A percentile compares a stretch with the other conserved stretches of the same genome.
Conservation (phyloP, 1,140 invertebrate genomes). For the Pogonomyrmex californicus region DNA sequence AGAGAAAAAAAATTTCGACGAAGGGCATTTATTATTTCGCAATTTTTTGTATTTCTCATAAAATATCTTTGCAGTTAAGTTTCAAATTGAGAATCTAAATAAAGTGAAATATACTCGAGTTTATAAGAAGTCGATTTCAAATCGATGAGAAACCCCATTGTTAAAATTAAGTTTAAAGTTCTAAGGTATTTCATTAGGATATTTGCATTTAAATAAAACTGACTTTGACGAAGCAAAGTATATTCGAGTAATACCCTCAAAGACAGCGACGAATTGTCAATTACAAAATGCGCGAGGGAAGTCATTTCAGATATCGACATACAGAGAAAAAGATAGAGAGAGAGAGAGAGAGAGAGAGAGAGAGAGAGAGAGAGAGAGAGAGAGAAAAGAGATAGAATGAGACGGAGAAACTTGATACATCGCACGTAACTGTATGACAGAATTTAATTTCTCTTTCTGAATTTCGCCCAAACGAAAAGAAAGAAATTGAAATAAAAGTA, state of each 20-base stretch:
- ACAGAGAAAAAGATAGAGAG: background rate
- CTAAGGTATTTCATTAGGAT: too few species aligned
- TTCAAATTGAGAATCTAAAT: background rate
- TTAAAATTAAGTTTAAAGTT: background rate
- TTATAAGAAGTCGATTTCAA: background rate
- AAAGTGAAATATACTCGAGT: background rate
- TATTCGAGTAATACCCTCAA: slow-evolving; percentile 23
- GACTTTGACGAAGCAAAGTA: slow-evolving; percentile 10
- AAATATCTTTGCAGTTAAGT: background rate
- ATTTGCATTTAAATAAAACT: slow-evolving; percentile 24
- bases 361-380: slow-evolving; percentile 15
- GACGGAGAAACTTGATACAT: slow-evolving; percentile 10
- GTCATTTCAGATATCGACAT: slow-evolving; percentile 20
- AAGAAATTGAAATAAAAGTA: slow-evolving; percentile 60
- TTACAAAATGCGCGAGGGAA: slow-evolving; percentile 12
- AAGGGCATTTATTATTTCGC: background rate
- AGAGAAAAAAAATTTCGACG: background rate
- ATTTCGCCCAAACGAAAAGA: slow-evolving; percentile 36
- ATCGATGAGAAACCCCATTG: background rate
- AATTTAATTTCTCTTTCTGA: slow-evolving; percentile 40
- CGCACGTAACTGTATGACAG: slow-evolving; percentile 22
- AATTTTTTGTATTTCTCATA: background rate
- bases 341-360: background rate
- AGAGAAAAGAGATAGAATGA: background rate
- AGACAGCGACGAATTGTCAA: slow-evolving; percentile 17